These are phyloP conservation scores for Salpingus planirostris DNA, from an alignment of 2,888 invertebrate species.

Conservation along the genomic window DNA sequence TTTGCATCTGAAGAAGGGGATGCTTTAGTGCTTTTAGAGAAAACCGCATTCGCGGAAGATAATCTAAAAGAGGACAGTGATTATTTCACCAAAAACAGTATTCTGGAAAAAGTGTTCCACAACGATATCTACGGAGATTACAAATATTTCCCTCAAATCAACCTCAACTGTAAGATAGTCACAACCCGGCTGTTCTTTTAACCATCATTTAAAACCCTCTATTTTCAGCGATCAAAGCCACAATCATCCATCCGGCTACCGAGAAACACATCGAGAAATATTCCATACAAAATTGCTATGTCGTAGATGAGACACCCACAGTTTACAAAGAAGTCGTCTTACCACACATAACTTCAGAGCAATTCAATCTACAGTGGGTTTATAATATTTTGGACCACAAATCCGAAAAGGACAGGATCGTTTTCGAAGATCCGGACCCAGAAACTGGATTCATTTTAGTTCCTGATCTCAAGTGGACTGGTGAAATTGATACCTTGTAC, in stretches of 20 bases:
- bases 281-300: conserved; percentile 58
- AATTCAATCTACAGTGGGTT: conserved; percentile 88
- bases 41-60: conserved; percentile 66
- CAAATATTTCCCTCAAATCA: conserved; percentile 50
- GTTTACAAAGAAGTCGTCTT: conserved; percentile 71
- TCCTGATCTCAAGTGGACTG: conserved; percentile 97
- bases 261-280: conserved; percentile 87
- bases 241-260: conserved; percentile 88
- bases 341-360: conserved; percentile 62
- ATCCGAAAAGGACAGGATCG: conserved; percentile 78
- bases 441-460: conserved; percentile 78
- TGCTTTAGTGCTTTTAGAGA: conserved; percentile 72
- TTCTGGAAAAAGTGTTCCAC: conserved; percentile 55
- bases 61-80: conserved; percentile 45
- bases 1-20: conserved; percentile 54
- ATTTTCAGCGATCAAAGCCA: conserved; percentile 73
- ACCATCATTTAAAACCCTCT: conserved; percentile 3
- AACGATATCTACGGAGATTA: conserved; percentile 84
- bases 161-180: conserved; percentile 49
- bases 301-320: conserved; percentile 78
- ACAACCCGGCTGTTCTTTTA: conserved; percentile 5
- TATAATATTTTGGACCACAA: conserved; percentile 92
- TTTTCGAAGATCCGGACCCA: conserved; percentile 71
- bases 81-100: conserved; percentile 54
- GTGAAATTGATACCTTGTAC: conserved; percentile 70